A percentile compares a stretch with the other conserved stretches of the same genome.
phyloP scores from a whole-genome alignment of 2,113 vertebrate genomes.

The Scalopus aquaticus region DNA sequence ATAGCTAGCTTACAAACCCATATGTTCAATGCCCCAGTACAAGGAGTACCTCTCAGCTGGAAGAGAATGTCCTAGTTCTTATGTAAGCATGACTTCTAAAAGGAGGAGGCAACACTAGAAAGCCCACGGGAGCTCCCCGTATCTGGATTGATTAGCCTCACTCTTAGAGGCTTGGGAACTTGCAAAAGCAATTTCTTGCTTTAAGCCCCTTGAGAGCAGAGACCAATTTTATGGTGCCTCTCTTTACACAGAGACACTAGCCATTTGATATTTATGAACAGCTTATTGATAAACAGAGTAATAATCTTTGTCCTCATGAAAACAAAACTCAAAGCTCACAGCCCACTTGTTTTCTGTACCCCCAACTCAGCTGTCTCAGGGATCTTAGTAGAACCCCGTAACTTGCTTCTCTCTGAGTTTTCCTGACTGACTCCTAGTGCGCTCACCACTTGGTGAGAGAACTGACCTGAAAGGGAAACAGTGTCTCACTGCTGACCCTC shows the following conservation, averaged over 20 bases:
- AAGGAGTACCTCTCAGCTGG: background rate
- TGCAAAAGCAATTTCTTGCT: constrained; percentile 15
- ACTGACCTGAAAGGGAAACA: background rate
- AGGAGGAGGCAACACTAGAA: background rate
- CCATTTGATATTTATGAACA: background rate
- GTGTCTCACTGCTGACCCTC: background rate
- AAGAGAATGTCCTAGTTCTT: background rate
- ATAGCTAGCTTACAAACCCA: background rate
- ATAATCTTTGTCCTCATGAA: background rate
- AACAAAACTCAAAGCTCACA: background rate
- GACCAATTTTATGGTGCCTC: background rate
- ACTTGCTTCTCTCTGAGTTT: constrained; percentile 9
- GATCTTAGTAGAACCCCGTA: background rate
- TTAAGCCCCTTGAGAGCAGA: background rate
- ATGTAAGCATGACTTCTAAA: background rate
- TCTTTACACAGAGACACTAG: background rate
- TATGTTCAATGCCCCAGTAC: background rate
- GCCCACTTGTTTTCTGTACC: background rate
- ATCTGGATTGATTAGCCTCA: background rate
- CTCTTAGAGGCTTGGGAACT: background rate
- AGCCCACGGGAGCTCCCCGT: background rate
- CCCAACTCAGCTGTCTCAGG: background rate
- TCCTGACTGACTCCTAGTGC: background rate
- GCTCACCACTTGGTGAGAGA: background rate
- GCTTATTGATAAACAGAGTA: background rate